These are phyloP conservation scores for Tachysurus fulvidraco DNA, from an alignment of 2,113 vertebrate species.

Conservation along the genomic window DNA sequence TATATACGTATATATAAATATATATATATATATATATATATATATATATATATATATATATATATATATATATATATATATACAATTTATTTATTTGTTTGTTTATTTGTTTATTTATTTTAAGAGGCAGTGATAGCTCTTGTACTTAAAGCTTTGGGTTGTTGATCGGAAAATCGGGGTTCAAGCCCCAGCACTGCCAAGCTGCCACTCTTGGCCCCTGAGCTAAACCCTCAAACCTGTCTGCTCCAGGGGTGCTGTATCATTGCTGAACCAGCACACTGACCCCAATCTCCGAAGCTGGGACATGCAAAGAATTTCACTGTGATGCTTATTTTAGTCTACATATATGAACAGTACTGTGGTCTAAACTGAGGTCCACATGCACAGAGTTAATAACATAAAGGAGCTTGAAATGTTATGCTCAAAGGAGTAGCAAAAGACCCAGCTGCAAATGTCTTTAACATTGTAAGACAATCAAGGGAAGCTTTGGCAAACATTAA, in stretches of 20 bases:
- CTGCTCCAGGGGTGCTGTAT: not conserved
- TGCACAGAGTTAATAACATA: not conserved
- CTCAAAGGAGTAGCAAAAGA: not conserved
- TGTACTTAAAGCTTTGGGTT: too few relatives aligned
- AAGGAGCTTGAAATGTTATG: not conserved
- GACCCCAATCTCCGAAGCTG: not conserved
- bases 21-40: too few relatives aligned
- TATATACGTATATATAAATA: too few relatives aligned
- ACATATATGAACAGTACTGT: not conserved
- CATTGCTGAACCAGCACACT: not conserved
- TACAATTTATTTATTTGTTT: too few relatives aligned
- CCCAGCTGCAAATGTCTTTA: not conserved
- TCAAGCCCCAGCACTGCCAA: too few relatives aligned
- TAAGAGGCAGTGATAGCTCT: too few relatives aligned
- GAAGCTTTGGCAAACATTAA: not conserved
- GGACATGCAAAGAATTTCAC: too few relatives aligned
- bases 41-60: too few relatives aligned
- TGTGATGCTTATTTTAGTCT: not conserved
- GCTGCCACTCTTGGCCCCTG: too few relatives aligned
- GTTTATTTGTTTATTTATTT: too few relatives aligned
- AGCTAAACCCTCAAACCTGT: not conserved
- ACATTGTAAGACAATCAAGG: not conserved
- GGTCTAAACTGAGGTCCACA: not conserved
- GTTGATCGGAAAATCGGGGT: too few relatives aligned
- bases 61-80: too few relatives aligned